These are phyloP conservation scores for Ennomos erosarius DNA, from an alignment of 2,888 invertebrate genomes.

Conservation along the genomic window DNA sequence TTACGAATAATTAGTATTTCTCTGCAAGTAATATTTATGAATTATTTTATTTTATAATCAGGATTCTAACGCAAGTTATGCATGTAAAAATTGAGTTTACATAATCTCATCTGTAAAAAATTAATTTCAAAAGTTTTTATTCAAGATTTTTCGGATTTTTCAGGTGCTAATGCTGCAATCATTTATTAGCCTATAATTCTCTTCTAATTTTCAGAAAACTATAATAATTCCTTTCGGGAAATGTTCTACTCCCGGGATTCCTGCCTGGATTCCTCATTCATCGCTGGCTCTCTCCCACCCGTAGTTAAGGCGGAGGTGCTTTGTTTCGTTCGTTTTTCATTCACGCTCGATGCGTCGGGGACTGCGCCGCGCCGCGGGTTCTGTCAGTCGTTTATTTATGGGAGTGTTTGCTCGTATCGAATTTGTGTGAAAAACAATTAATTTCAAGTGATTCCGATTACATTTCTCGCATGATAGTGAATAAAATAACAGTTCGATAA, in stretches of 20 bases:
- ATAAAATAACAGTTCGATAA: constrained; percentile 74
- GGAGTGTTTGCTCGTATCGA: constrained; percentile 75
- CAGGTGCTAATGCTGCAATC: too few relatives aligned
- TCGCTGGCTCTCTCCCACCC: constrained; percentile 55
- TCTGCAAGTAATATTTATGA: too few relatives aligned
- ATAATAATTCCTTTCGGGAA: constrained; percentile 1
- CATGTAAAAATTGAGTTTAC: too few relatives aligned
- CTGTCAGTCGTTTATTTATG: constrained; percentile 73
- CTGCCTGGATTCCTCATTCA: constrained; percentile 36
- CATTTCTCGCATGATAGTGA: constrained; percentile 78
- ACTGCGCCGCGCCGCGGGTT: constrained; percentile 55
- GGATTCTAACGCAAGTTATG: too few relatives aligned
- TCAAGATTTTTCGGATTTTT: too few relatives aligned
- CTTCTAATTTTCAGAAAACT: background rate
- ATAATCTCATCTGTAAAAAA: too few relatives aligned
- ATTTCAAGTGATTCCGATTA: constrained; percentile 65
- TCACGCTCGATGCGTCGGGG: constrained; percentile 79
- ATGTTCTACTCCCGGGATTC: constrained; percentile 19
- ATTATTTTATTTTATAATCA: too few relatives aligned
- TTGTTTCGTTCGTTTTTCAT: constrained; percentile 61
- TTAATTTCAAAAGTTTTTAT: too few relatives aligned
- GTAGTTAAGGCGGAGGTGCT: constrained; percentile 37
- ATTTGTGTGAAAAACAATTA: constrained; percentile 70
- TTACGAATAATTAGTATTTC: too few relatives aligned
- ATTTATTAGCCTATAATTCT: too few relatives aligned